phyloP scores from a whole-genome alignment of 2,797 vertebrate genomes.

The Sus cebifrons region DNA sequence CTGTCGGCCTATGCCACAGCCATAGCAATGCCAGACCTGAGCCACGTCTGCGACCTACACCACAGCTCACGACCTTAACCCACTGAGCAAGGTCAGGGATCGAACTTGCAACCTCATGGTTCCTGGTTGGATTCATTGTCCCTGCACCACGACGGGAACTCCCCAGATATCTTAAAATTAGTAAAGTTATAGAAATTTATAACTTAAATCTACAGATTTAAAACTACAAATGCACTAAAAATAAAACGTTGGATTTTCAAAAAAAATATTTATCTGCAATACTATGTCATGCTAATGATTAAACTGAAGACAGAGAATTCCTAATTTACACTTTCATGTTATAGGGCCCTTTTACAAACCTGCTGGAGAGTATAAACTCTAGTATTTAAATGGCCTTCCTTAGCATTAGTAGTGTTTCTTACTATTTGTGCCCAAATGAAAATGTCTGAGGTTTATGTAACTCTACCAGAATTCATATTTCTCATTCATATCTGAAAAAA shows the following conservation, averaged over 20 bases:
- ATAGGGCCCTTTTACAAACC: not conserved
- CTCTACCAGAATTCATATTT: not conserved
- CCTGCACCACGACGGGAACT: no score
- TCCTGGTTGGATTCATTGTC: no score
- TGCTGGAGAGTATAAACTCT: not conserved
- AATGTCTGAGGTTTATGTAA: not conserved
- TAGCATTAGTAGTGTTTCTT: not conserved
- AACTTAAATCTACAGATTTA: not conserved
- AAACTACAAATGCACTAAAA: not conserved
- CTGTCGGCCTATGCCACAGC: no score
- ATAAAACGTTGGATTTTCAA: not conserved
- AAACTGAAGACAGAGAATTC: slow-evolving; percentile 2
- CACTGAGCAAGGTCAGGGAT: no score
- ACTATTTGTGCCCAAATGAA: not conserved
- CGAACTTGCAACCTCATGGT: no score
- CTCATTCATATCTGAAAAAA: not conserved
- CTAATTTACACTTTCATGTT: not conserved
- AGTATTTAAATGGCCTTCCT: not conserved
- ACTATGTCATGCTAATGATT: not conserved
- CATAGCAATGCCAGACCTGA: no score
- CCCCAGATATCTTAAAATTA: not conserved
- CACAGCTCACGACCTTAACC: no score
- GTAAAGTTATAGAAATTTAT: not conserved
- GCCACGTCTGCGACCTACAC: no score
- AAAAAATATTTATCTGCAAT: not conserved